Evolutionary conservation across 2,113 vertebrate species (phyloP).

Genomic region (Solea solea): DNA sequence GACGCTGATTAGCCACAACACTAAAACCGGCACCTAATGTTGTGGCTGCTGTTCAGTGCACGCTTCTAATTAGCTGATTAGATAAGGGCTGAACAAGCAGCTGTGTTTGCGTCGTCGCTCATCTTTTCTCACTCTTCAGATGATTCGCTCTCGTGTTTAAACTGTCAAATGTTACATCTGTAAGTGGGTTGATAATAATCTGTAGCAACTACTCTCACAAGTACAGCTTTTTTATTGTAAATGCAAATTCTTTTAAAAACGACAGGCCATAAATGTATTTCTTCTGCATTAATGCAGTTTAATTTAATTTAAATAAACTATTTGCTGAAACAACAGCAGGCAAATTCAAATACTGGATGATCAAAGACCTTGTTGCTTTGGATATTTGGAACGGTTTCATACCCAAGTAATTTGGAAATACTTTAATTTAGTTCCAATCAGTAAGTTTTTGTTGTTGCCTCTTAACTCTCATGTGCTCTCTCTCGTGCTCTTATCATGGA

Average conservation of each 20-base stretch:
- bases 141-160: not conserved
- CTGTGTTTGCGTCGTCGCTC: not conserved
- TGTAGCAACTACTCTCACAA: not conserved
- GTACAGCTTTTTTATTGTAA: not conserved
- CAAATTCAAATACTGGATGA: not conserved
- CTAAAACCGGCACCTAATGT: not conserved
- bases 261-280: too few species aligned
- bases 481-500: constrained; percentile 49
- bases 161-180: not conserved
- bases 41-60: not conserved
- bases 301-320: too few species aligned
- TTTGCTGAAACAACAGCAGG: not conserved
- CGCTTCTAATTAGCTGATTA: not conserved
- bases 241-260: too few species aligned
- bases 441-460: constrained; percentile 16
- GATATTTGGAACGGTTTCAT: too few species aligned
- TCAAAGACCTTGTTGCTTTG: too few species aligned
- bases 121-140: not conserved
- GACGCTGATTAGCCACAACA: not conserved
- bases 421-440: not conserved
- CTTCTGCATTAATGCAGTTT: too few species aligned
- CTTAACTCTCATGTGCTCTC: constrained; percentile 15
- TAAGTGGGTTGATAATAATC: not conserved
- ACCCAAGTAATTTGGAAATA: not conserved
- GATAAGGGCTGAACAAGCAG: not conserved